phyloP scores from a whole-genome alignment of 2,113 vertebrate species.

The Cyanoliseus patagonus region DNA sequence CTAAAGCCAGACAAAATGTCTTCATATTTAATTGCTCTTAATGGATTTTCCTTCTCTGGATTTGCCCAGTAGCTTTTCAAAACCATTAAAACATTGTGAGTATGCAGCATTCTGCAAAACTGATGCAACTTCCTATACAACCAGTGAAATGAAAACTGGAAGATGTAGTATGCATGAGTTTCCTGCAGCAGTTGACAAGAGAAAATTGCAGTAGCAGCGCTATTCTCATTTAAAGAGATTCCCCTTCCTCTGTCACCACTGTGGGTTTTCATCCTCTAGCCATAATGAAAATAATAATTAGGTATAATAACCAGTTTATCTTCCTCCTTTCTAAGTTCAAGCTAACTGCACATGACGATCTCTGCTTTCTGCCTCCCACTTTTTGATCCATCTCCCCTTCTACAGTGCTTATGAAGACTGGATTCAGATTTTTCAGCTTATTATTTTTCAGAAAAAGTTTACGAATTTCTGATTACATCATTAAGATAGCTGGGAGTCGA shows the following conservation, averaged over 20 bases:
- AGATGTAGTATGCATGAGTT: not conserved
- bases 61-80: not conserved
- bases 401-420: not conserved
- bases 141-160: not conserved
- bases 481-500: not conserved
- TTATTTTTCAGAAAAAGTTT: not conserved
- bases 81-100: not conserved
- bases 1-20: not conserved
- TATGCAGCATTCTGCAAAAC: not conserved
- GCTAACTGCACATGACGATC: not conserved
- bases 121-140: not conserved
- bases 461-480: not conserved
- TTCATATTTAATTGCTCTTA: constrained; percentile 7
- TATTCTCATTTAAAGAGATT: not conserved
- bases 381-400: not conserved
- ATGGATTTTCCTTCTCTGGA: not conserved
- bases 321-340: not conserved
- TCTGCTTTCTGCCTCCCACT: not conserved
- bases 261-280: not conserved
- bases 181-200: not conserved
- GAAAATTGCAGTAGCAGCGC: not conserved
- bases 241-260: not conserved
- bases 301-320: not conserved
- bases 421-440: not conserved
- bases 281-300: not conserved